Evolutionary conservation across 2,797 vertebrate genomes (phyloP).

Genomic region (Cichlasoma orientale): DNA sequence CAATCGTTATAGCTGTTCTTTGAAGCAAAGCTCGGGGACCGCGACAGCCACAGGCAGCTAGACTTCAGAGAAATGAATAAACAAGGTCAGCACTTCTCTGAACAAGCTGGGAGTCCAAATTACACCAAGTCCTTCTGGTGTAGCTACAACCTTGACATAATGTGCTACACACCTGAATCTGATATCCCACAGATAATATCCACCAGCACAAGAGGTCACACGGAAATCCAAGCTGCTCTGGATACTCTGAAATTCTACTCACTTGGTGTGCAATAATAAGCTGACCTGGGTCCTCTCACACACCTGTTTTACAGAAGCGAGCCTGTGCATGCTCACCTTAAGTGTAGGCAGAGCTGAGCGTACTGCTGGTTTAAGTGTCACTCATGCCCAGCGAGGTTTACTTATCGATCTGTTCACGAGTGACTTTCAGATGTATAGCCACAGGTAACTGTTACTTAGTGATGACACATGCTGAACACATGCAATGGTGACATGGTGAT

Average conservation of each 20-base stretch:
- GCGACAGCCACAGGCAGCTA: constrained; percentile 21
- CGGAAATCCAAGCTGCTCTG: constrained; percentile 34
- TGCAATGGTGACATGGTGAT: not conserved
- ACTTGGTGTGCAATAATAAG: constrained; percentile 23
- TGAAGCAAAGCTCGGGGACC: not conserved
- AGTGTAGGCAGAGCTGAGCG: constrained; percentile 32
- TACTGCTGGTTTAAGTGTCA: constrained; percentile 28
- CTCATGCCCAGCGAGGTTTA: constrained; percentile 38
- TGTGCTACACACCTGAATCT: constrained; percentile 62
- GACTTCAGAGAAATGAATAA: constrained; percentile 22
- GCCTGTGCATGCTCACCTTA: not conserved
- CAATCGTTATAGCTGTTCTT: constrained; percentile 21
- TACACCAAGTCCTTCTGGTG: constrained; percentile 48
- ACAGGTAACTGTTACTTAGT: constrained; percentile 35
- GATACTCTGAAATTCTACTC: constrained; percentile 32
- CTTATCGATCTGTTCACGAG: constrained; percentile 64
- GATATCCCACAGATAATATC: constrained; percentile 41
- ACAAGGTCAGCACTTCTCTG: constrained; percentile 48
- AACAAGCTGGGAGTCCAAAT: constrained; percentile 56
- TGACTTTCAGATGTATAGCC: constrained; percentile 73
- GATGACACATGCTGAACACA: constrained; percentile 20
- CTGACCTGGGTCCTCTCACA: not conserved
- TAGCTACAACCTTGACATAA: constrained; percentile 71
- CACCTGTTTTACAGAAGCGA: not conserved
- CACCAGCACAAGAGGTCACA: constrained; percentile 42